Conservation (phyloP, 2,797 vertebrate species). For the Craterocephalus amniculus region DNA sequence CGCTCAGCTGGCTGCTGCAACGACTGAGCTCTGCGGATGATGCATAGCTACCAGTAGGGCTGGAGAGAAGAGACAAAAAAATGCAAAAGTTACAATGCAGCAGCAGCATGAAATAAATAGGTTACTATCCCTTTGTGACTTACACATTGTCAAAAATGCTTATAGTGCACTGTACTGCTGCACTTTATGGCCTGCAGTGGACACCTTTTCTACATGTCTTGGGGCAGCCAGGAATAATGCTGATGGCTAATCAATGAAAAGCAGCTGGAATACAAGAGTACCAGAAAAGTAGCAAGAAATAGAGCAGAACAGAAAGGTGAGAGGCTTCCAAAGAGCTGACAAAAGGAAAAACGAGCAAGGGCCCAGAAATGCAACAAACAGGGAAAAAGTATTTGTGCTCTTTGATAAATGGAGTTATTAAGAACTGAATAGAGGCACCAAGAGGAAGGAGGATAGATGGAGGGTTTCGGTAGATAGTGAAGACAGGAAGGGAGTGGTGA, state of each 20-base stretch:
- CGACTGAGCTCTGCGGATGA: conserved; percentile 95
- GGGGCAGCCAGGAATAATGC: conserved; percentile 38
- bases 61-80: conserved; percentile 50
- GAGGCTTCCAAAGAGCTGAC: conserved; percentile 58
- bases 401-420: conserved; percentile 70
- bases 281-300: conserved; percentile 52
- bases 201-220: conserved; percentile 51
- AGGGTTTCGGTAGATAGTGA: conserved; percentile 20
- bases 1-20: conserved; percentile 96
- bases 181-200: conserved; percentile 10
- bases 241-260: conserved; percentile 65
- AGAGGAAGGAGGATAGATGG: conserved; percentile 28
- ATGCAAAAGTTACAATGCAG: background rate
- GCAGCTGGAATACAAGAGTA: conserved; percentile 55
- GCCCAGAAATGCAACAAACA: conserved; percentile 51
- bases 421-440: conserved; percentile 50
- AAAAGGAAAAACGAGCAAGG: conserved; percentile 53
- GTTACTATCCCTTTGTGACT: conserved; percentile 2
- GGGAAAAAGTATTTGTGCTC: conserved; percentile 60
- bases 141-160: conserved; percentile 33
- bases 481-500: conserved; percentile 39
- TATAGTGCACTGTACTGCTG: conserved; percentile 13
- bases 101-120: conserved; percentile 5
- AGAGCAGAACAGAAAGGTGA: conserved; percentile 63
- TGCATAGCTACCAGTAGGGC: conserved; percentile 94